Base-by-base conservation (phyloP, 2,888 invertebrate genomes). In the Lithophane socia region DNA sequence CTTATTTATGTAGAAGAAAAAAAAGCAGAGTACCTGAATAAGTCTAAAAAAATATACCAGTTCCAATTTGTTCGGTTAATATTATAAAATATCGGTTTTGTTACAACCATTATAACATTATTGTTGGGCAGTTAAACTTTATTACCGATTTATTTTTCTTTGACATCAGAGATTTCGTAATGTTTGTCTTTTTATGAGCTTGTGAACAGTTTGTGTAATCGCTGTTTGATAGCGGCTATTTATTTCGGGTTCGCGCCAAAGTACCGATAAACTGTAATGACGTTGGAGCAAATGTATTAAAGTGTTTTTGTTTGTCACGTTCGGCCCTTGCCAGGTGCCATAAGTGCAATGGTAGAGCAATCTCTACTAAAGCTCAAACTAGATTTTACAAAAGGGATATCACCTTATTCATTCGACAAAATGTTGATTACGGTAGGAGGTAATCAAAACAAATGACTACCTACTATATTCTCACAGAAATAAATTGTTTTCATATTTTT, bases 131-230 rank as follows among this genome's bases (percentile, higher is more conserved):
- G 87, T 94, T 90, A 93, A 93, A 93, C 81, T 92, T 94, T 93
- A 94, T 92, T 88, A 86, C 88, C 92, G 90, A 93, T 94, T 93
- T 94, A 94, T 95, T 93, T 94, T 94, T 93, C 93, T 94, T 94
- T 92, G 92, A 93, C 93, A 94, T 92, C 93, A 93, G 92, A 93
- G 92, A 94, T 94, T 94, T 93, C 90, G 93, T 92, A 91, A 95
- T 92, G 94, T 92, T 93, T 93, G 92, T 92, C 91, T 91, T 91
- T 95, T 95, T 94, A 95, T 94, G 93, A 92, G 93, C 91, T 93
- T 93, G 94, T 94, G 93, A 94, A 95, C 95, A 94, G 94, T 94
- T 93, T 92, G 90, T 93, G 94, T 94, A 94, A 95, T 95, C 92
- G 93, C 87, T 92, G 87, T 94, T 95, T 94, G 95, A 95, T 95